Conservation (phyloP, 1,140 invertebrate genomes). For the Conus ventricosus region DNA sequence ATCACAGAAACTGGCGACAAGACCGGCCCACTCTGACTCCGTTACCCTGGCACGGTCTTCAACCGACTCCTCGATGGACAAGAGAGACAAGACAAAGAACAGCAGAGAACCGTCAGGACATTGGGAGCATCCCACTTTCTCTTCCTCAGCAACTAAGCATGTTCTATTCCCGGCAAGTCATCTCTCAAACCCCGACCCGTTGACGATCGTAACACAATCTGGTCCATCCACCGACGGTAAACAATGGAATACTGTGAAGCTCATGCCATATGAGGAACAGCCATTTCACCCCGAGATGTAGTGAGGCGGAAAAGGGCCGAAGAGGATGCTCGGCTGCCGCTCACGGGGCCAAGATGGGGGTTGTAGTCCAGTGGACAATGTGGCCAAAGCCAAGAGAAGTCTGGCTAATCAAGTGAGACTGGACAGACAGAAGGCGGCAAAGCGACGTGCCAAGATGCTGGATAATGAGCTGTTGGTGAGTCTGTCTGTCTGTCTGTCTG, state of each 20-base stretch:
- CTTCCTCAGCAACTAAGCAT: not conserved
- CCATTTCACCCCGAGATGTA: not conserved
- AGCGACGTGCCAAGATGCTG: constrained; percentile 4
- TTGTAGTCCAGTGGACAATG: not conserved
- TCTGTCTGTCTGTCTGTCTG: not conserved
- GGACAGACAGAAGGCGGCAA: not conserved
- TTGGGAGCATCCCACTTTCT: not conserved
- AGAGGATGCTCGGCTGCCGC: not conserved
- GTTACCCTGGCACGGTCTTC: not conserved
- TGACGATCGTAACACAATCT: not conserved
- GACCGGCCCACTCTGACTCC: too few relatives aligned
- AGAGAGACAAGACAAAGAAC: too few relatives aligned
- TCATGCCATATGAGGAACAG: not conserved
- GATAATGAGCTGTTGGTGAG: constrained; percentile 19
- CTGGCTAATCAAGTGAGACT: not conserved
- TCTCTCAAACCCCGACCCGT: not conserved
- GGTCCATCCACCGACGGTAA: not conserved
- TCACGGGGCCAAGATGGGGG: not conserved
- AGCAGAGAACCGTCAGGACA: not conserved
- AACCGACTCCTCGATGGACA: too few relatives aligned
- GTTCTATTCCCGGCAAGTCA: not conserved
- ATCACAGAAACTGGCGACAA: not conserved
- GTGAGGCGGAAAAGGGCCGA: not conserved
- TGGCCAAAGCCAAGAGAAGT: not conserved
- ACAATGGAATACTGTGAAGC: not conserved